Evolutionary conservation across 2,797 vertebrate species (phyloP).

Genomic region (Knipowitschia caucasica): DNA sequence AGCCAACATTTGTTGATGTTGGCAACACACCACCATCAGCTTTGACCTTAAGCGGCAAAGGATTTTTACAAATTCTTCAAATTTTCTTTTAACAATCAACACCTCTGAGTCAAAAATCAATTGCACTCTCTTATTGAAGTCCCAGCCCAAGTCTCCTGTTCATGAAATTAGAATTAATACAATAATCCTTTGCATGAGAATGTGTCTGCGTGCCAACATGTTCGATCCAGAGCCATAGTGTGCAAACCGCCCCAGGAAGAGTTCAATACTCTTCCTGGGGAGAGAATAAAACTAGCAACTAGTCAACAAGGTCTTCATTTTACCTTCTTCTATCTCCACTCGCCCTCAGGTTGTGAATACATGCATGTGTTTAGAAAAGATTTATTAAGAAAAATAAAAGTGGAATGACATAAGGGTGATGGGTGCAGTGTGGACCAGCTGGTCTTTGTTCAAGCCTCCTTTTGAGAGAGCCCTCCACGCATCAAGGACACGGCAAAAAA

Average conservation of each 20-base stretch:
- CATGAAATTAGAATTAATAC: conserved; percentile 19
- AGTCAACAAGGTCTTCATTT: conserved; percentile 24
- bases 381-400: background rate
- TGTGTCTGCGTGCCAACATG: conserved; percentile 16
- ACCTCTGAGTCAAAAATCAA: conserved; percentile 14
- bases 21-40: background rate
- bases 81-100: conserved; percentile 21
- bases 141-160: conserved; percentile 9
- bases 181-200: conserved; percentile 25
- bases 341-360: conserved; percentile 11
- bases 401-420: no score
- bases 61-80: background rate
- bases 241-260: background rate
- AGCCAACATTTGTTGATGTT: background rate
- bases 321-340: background rate
- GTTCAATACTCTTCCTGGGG: conserved; percentile 16
- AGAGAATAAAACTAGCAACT: conserved; percentile 17
- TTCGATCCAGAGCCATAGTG: conserved; percentile 3
- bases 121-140: conserved; percentile 18
- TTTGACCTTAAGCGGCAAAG: background rate
- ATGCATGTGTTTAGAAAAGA: conserved; percentile 1
- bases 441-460: conserved; percentile 8
- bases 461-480: conserved; percentile 1
- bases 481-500: conserved; percentile 20
- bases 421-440: background rate